A percentile compares a stretch with the other conserved stretches of the same genome.
Evolutionary conservation across 2,797 vertebrate species (phyloP).

Genomic region (Thunnus albacares): DNA sequence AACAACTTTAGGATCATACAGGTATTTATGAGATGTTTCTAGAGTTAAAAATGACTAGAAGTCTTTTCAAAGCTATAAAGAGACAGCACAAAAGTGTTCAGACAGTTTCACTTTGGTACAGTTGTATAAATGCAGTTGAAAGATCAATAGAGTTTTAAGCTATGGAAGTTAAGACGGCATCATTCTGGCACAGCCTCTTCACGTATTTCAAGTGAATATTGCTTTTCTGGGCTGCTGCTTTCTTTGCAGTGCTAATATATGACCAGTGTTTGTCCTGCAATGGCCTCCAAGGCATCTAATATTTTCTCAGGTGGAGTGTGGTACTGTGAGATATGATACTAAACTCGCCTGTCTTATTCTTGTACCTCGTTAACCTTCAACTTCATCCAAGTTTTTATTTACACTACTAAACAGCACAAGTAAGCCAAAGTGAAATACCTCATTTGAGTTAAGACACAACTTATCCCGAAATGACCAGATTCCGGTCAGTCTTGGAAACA

Average conservation of each 20-base stretch:
- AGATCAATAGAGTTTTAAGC: slow-evolving; percentile 37
- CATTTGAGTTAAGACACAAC: slow-evolving; percentile 7
- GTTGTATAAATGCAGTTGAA: not conserved
- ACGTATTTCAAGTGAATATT: slow-evolving; percentile 52
- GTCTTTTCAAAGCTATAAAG: not conserved
- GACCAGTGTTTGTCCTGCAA: slow-evolving; percentile 45
- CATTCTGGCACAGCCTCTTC: not conserved
- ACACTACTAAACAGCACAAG: not conserved
- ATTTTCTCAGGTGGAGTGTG: slow-evolving; percentile 54
- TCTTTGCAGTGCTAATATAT: slow-evolving; percentile 51
- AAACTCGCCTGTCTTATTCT: slow-evolving; percentile 29
- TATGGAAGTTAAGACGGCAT: not conserved
- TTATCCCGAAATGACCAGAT: slow-evolving; percentile 43
- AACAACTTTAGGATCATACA: not conserved
- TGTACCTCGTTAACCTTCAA: slow-evolving; percentile 17
- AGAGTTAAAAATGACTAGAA: not conserved
- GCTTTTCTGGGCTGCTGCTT: slow-evolving; percentile 42
- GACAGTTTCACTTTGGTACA: not conserved
- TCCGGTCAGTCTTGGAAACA: slow-evolving; percentile 38
- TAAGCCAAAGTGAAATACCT: not conserved
- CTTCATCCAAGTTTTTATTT: slow-evolving; percentile 5
- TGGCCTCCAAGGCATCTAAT: slow-evolving; percentile 48
- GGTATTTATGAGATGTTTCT: not conserved
- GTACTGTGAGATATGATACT: slow-evolving; percentile 12
- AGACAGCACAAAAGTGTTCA: not conserved